Conservation (phyloP, 2,888 invertebrate species). For the Baronia brevicornis region DNA sequence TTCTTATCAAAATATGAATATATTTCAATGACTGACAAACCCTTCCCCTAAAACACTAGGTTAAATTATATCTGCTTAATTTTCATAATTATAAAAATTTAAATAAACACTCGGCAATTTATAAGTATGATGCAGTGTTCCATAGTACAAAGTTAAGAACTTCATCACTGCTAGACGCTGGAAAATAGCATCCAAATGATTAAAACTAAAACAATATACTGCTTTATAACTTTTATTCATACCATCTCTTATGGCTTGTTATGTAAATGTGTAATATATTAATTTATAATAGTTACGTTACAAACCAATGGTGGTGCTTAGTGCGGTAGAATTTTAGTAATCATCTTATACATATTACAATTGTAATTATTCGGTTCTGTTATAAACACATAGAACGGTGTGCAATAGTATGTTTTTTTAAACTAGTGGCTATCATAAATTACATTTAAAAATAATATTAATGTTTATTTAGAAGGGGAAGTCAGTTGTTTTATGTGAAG, state of each 20-base stretch:
- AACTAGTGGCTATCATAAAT: slow-evolving; percentile 10
- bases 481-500: slow-evolving; percentile 57
- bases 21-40: too few species aligned
- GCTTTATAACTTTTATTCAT: too few species aligned
- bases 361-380: slow-evolving; percentile 10
- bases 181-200: too few species aligned
- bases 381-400: slow-evolving; percentile 13
- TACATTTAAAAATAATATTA: slow-evolving; percentile 12
- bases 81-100: too few species aligned
- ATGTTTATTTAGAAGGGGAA: slow-evolving; percentile 30
- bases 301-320: slow-evolving; percentile 51
- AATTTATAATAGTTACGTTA: slow-evolving; percentile 54
- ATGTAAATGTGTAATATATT: slow-evolving; percentile 65
- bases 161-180: slow-evolving; percentile 11
- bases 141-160: slow-evolving; percentile 16
- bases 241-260: slow-evolving; percentile 26
- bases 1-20: too few species aligned
- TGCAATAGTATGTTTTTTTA: slow-evolving; percentile 17
- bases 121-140: too few species aligned
- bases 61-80: too few species aligned
- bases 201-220: too few species aligned
- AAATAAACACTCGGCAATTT: too few species aligned
- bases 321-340: slow-evolving; percentile 46
- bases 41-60: too few species aligned
- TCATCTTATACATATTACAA: slow-evolving; percentile 20